A percentile compares a stretch with the other conserved stretches of the same genome.
These are phyloP conservation scores for Muraenolepis orangiensis DNA, from an alignment of 2,797 vertebrate genomes.

Conservation along the genomic window DNA sequence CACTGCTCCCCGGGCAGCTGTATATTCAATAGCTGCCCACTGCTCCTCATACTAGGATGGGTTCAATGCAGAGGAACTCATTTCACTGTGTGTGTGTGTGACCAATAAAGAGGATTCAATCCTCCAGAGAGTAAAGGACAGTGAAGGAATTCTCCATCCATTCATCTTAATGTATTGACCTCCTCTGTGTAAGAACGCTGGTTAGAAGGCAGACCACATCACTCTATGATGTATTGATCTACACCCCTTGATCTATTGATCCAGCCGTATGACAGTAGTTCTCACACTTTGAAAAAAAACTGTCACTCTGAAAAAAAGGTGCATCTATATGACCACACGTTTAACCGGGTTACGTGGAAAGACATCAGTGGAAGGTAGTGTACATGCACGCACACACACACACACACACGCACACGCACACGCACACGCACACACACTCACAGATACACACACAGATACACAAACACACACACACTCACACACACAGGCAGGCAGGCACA, in stretches of 20 bases:
- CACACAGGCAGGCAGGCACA: neutral
- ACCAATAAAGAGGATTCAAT: too few relatives aligned
- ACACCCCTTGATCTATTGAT: neutral
- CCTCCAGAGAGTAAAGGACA: too few relatives aligned
- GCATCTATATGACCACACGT: neutral
- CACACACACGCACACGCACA: too few relatives aligned
- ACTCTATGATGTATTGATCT: neutral
- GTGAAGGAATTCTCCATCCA: too few relatives aligned
- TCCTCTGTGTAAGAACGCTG: neutral
- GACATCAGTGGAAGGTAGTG: neutral
- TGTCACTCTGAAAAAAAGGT: neutral
- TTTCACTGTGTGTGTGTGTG: too few relatives aligned
- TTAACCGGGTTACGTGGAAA: neutral
- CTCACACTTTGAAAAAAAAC: too few relatives aligned
- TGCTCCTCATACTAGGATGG: too few relatives aligned
- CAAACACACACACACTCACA: slow-evolving; percentile 8
- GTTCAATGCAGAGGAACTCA: too few relatives aligned
- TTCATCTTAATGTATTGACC: neutral
- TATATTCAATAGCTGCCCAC: too few relatives aligned
- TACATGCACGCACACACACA: neutral
- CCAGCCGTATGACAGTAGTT: neutral
- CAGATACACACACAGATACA: too few relatives aligned
- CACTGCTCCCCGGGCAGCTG: too few relatives aligned
- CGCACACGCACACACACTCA: too few relatives aligned
- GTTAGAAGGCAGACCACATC: neutral